Base-by-base conservation (phyloP, 2,888 invertebrate genomes). In the Tupiocoris notatus region DNA sequence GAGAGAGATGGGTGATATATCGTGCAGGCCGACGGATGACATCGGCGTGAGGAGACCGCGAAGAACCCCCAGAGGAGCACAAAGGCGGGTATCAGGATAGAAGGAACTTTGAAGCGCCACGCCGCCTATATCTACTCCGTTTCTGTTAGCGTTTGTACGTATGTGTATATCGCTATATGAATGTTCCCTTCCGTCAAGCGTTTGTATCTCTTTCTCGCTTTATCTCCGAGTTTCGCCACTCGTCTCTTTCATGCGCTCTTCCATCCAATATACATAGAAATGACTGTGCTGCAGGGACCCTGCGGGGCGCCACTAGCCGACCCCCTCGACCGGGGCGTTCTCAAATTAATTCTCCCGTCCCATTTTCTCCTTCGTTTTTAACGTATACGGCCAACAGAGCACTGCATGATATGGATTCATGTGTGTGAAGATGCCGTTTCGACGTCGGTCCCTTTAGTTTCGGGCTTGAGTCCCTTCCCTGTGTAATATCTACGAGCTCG, bases 201-300 rank as follows among this genome's bases (percentile, higher is more conserved):
- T 39, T 12, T 39, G 39, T 39, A 39, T 39, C 39, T 39, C 39
- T 39, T 39, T 39, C 12, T 39, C 39, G 12, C 39, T 39, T 39
- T 39, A 39, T 39, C 39, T 12, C 12, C 39, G 12, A 39, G 12
- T 12, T 39, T 39, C 39, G 39, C 39, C 39, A 39, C 39, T 12
- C 39, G 39, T 39, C 39, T 39, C 39, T 3, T 12, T 39, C n/a
- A n/a, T n/a, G n/a, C 39, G 39, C 39, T 7, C 39, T 7, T 39
- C n/a, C 39, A 39, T 74, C 76, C 77, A 77, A 77, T 77, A 77
- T 77, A 77, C 77, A 76, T 76, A 77, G 77, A 77, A 75, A 77
- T 77, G 77, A 77, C 77, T 39, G 39, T 39, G 39, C 6, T 39
- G 39, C 71, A 23, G 66, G 18, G 73, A 23, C 78, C 64, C 76